Evolutionary conservation across 2,888 invertebrate genomes (phyloP).

Genomic region (Taphrorychus bicolor): DNA sequence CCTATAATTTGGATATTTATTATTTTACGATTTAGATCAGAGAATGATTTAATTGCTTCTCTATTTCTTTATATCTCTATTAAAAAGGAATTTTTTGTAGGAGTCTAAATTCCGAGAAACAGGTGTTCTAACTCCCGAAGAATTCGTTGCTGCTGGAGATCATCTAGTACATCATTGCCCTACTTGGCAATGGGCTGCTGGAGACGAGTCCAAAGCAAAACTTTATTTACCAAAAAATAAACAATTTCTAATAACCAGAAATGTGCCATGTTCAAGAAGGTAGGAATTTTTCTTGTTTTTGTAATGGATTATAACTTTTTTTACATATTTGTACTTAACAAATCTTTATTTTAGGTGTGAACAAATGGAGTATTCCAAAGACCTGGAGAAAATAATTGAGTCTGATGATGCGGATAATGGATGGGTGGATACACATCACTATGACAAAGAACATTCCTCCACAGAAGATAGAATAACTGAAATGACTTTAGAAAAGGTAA

Average conservation of each 20-base stretch:
- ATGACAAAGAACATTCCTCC: constrained; percentile 66
- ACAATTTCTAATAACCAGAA: constrained; percentile 95
- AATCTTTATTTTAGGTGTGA: constrained; percentile 75
- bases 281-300: constrained; percentile 5
- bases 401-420: constrained; percentile 87
- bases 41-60: neutral
- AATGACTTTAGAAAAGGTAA: constrained; percentile 80
- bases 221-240: constrained; percentile 93
- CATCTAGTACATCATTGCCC: constrained; percentile 99
- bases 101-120: constrained; percentile 98
- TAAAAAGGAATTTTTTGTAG: constrained; percentile 60
- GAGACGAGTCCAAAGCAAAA: constrained; percentile 88
- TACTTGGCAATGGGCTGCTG: constrained; percentile 98
- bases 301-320: neutral
- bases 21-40: too few relatives aligned
- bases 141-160: constrained; percentile 98
- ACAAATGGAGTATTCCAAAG: constrained; percentile 92
- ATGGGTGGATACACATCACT: constrained; percentile 99
- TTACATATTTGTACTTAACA: too few relatives aligned
- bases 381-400: constrained; percentile 91
- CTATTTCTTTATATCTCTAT: neutral
- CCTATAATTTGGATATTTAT: neutral
- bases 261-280: constrained; percentile 95
- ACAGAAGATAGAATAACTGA: constrained; percentile 83
- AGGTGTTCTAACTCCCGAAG: constrained; percentile 98